phyloP scores from a whole-genome alignment of 2,113 vertebrate genomes.

The Mugil cephalus region DNA sequence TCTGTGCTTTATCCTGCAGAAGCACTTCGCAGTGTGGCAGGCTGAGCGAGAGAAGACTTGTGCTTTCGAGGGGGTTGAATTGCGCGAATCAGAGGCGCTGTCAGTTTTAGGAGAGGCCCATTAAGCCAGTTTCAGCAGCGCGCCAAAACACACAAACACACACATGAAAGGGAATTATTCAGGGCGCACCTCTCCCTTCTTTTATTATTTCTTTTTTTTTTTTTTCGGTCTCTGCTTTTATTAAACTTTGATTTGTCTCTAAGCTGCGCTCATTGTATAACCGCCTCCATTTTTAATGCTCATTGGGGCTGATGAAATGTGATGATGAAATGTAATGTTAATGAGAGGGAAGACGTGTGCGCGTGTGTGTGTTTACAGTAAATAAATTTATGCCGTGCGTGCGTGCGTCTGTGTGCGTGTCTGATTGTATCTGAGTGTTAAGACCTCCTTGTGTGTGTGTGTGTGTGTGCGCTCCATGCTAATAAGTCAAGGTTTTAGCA shows the following conservation, averaged over 20 bases:
- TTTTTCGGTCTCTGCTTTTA: slow-evolving; percentile 33
- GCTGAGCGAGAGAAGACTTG: neutral
- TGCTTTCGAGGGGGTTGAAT: slow-evolving; percentile 27
- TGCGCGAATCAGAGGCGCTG: slow-evolving; percentile 29
- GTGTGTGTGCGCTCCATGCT: slow-evolving; percentile 26
- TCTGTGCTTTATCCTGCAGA: slow-evolving; percentile 47
- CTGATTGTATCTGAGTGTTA: slow-evolving; percentile 1
- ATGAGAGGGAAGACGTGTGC: slow-evolving; percentile 48
- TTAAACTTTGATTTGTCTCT: slow-evolving; percentile 80
- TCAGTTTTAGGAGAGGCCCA: slow-evolving; percentile 39
- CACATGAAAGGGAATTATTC: slow-evolving; percentile 82
- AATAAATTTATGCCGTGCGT: slow-evolving; percentile 29
- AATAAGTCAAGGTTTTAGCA: slow-evolving; percentile 65
- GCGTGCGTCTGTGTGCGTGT: slow-evolving; percentile 13
- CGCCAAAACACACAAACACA: slow-evolving; percentile 51
- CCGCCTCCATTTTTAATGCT: slow-evolving; percentile 73
- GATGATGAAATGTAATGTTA: slow-evolving; percentile 73
- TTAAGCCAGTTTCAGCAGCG: slow-evolving; percentile 36
- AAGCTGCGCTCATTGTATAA: slow-evolving; percentile 56
- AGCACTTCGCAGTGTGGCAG: neutral
- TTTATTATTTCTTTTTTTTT: too few species aligned
- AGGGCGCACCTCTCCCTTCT: slow-evolving; percentile 41
- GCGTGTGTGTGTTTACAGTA: slow-evolving; percentile 59
- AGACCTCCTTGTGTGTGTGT: slow-evolving; percentile 14
- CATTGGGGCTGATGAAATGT: slow-evolving; percentile 74